Percentiles rank a stretch among this genome's conserved stretches.
phyloP scores from a whole-genome alignment of 2,888 invertebrate genomes.

The Itoplectis maculator region DNA sequence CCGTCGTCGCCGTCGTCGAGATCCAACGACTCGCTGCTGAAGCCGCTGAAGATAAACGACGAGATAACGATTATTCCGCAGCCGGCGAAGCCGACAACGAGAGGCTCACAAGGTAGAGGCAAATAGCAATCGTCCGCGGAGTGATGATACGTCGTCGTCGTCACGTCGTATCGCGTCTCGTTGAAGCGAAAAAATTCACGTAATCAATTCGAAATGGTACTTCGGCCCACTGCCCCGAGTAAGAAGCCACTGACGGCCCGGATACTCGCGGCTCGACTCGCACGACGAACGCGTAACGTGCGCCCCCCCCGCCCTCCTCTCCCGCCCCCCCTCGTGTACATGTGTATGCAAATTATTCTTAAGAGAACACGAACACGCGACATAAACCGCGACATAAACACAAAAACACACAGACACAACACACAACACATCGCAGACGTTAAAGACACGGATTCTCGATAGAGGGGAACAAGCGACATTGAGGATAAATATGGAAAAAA shows the following conservation, averaged over 20 bases:
- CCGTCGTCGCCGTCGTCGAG: slow-evolving; percentile 84
- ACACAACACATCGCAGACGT: neutral
- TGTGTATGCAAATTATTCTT: slow-evolving; percentile 80
- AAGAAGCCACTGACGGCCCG: slow-evolving; percentile 65
- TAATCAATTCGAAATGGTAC: slow-evolving; percentile 69
- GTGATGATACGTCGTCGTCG: slow-evolving; percentile 79
- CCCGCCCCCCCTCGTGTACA: slow-evolving; percentile 77
- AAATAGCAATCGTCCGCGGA: slow-evolving; percentile 83
- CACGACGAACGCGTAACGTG: slow-evolving; percentile 66
- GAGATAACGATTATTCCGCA: slow-evolving; percentile 96
- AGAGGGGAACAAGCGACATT: slow-evolving; percentile 33
- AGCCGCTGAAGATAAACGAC: slow-evolving; percentile 94
- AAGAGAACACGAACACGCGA: slow-evolving; percentile 64
- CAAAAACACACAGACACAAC: slow-evolving; percentile 8
- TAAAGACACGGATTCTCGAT: slow-evolving; percentile 51
- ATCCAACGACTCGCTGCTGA: slow-evolving; percentile 88
- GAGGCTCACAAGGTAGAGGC: slow-evolving; percentile 80
- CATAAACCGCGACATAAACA: slow-evolving; percentile 40
- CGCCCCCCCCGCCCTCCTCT: slow-evolving; percentile 45
- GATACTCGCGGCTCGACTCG: slow-evolving; percentile 34
- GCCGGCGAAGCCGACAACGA: slow-evolving; percentile 87
- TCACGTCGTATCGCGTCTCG: slow-evolving; percentile 78
- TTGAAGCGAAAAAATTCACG: slow-evolving; percentile 76
- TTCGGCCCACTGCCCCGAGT: slow-evolving; percentile 63
- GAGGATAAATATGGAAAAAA: slow-evolving; percentile 40